phyloP scores from a whole-genome alignment of 2,113 vertebrate genomes.

The Vulpes ferrilata region DNA sequence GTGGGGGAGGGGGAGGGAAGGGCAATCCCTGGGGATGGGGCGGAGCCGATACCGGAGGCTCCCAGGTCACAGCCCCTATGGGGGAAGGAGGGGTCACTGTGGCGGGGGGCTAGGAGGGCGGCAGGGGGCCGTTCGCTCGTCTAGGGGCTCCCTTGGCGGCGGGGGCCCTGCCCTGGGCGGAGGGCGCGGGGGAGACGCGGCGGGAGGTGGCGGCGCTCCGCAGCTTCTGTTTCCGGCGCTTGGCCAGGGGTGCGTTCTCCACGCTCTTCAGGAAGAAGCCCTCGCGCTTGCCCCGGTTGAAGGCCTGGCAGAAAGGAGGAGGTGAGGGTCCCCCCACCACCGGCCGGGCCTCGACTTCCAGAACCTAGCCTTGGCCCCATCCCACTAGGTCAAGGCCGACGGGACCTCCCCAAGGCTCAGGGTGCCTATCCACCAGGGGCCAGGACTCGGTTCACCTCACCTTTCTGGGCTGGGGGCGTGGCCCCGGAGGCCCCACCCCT shows the following conservation, averaged over 20 bases:
- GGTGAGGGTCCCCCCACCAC: neutral
- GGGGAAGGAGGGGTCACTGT: neutral
- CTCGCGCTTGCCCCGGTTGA: constrained; percentile 94
- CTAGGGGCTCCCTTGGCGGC: constrained; percentile 55
- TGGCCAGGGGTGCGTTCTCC: constrained; percentile 95
- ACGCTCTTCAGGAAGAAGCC: constrained; percentile 96
- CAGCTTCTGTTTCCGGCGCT: constrained; percentile 94
- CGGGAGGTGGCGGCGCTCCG: constrained; percentile 92
- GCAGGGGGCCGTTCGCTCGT: constrained; percentile 74
- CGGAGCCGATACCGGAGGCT: neutral
- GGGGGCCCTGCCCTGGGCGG: constrained; percentile 65
- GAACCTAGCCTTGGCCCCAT: neutral
- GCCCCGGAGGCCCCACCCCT: neutral
- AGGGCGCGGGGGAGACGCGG: constrained; percentile 86
- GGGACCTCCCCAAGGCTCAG: neutral
- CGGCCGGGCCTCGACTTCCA: accelerated
- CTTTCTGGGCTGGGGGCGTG: neutral
- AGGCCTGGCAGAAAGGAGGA: constrained; percentile 87
- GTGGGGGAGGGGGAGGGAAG: neutral
- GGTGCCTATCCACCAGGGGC: neutral
- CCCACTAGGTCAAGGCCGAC: neutral
- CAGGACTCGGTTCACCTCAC: neutral
- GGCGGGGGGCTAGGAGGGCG: constrained; percentile 67
- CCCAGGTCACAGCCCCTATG: neutral
- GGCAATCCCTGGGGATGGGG: neutral